Evolutionary conservation across 2,797 vertebrate species (phyloP), one percentile per base, ranked within the genome.

Genomic region (Sus cebifrons): DNA sequence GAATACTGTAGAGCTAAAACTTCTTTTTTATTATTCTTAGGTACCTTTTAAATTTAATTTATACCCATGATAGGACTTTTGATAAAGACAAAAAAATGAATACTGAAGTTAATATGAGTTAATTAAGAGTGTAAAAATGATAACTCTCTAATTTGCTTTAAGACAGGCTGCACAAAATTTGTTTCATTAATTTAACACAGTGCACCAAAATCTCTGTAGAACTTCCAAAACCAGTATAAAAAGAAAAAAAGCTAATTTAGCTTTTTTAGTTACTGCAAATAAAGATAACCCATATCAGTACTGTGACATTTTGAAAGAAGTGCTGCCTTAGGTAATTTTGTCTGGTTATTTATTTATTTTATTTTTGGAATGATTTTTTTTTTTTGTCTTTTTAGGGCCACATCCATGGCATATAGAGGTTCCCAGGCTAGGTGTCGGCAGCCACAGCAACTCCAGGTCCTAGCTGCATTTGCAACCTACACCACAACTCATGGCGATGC

Each of bases 31-130:
- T 88, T 58, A 68, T 65, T 84, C 32, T 85, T 58, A 88, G 81
- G 3, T 15, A 81, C 27, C 4, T 91, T 68, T 85, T 52, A 87
- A 84, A 4, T 91, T 79, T 91, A 91, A 65, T 79, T 95, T 70
- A 70, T 58, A 85, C 20, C 32, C 44, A 70, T 49, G 13, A 56
- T 79, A 23, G 7, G 29, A 81, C 29, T 52, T 79, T 95, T 83
- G 21, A 91, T 84, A 67, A 89, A 84, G 40, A 83, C 23, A 77
- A 54, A 93, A 88, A 44, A 90, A 77, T 85, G 23, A 95, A 91
- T 40, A 74, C 18, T 81, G 6, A 88, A 91, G 44, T 87, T 74
- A 91, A 44, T 56, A 10, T 65, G 65, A 60, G 16, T 79, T 95
- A 79, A 75, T 18, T 60, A 70, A 83, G 86, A 60, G 12, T 49